Evolutionary conservation across 2,888 invertebrate genomes (phyloP), one percentile per base, ranked within the genome.

Genomic region (Toxonevra muliebris): DNA sequence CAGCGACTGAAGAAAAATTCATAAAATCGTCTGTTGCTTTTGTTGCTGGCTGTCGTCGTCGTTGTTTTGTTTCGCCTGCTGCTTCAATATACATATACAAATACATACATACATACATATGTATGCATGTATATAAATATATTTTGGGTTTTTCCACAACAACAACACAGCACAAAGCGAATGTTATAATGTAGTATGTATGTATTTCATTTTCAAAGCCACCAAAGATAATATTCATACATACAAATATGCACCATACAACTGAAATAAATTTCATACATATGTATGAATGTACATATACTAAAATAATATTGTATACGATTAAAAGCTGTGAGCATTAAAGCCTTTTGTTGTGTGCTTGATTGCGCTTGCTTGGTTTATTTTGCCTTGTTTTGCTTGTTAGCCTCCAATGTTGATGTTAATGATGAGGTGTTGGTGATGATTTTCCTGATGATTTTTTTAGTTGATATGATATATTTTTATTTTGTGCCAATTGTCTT

Each of bases 71-170:
- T 48, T 15, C 48, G 15, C 48, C 15, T 48, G 8, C 48, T 15
- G 48, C 48, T 48, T 17, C 43, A n/a, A 19, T 58, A 42, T 40
- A 30, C 41, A 55, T 40, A 55, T 12, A 12, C 9, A 20, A 30
- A 20, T 48, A n/a, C n/a, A n/a, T n/a, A n/a, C n/a, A n/a, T n/a
- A n/a, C n/a, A n/a, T n/a, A n/a, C n/a, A n/a, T n/a, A 45, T 17
- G 13, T 43, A 59, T 20, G 19, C 20, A 9, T 30, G 30, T 60
- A 48, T 48, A 40, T n/a, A 20, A 43, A n/a, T 15, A 30, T 17
- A 48, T 74, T 74, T 75, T 74, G 71, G 75, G 74, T 74, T 75
- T 75, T 75, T 71, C 72, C 73, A 70, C 69, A 73, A 72, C 63
- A 68, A 50, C 58, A 62, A 64, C 52, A 13, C 48, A 48, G 11